phyloP scores from a whole-genome alignment of 2,888 invertebrate genomes.

The Yponomeuta sedellus region DNA sequence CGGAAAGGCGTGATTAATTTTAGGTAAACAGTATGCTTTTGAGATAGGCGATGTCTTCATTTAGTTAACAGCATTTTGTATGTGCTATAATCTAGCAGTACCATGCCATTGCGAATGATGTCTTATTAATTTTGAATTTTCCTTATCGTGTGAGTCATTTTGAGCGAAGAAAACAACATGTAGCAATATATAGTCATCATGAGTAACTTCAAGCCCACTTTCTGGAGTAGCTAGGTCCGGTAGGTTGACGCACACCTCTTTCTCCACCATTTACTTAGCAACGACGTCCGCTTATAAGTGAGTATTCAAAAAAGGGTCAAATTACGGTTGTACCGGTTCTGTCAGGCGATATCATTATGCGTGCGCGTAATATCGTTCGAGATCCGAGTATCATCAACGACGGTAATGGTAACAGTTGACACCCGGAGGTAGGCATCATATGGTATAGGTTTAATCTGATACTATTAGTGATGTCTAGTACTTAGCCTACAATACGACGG shows the following conservation, averaged over 20 bases:
- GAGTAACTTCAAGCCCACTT: neutral
- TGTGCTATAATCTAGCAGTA: neutral
- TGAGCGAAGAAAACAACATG: neutral
- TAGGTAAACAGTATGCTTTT: neutral
- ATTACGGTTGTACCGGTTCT: conserved; percentile 13
- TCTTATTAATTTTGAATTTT: neutral
- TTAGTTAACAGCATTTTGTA: neutral
- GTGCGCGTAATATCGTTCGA: neutral
- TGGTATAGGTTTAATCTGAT: neutral
- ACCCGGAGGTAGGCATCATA: neutral
- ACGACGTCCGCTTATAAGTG: neutral
- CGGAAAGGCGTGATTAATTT: neutral
- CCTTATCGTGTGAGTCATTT: neutral
- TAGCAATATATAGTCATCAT: neutral
- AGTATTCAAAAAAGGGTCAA: conserved; percentile 9
- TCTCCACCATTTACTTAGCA: neutral
- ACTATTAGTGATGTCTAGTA: neutral
- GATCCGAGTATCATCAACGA: neutral
- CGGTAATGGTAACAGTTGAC: conserved; percentile 6
- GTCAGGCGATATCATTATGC: conserved; percentile 8
- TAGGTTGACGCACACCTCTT: neutral
- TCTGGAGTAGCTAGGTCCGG: neutral
- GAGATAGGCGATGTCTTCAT: neutral
- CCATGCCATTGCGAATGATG: neutral
- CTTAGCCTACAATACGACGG: neutral